Evolutionary conservation across 2,113 vertebrate genomes (phyloP).

Genomic region (Sebastes schlegelii): DNA sequence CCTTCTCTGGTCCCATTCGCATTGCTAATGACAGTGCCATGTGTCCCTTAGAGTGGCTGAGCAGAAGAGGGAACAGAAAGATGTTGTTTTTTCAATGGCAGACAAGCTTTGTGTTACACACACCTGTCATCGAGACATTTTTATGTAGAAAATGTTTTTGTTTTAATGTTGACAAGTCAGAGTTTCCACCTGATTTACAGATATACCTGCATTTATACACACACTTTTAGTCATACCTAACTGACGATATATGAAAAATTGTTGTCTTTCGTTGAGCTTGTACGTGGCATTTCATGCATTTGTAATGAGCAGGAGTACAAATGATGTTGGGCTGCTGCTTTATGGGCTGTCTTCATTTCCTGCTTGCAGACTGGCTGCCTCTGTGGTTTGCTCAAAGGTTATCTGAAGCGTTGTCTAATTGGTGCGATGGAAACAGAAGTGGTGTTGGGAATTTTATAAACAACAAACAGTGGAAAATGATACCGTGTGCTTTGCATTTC

Average conservation of each 20-base stretch:
- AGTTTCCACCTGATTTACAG: not conserved
- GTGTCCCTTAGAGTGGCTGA: slow-evolving; percentile 29
- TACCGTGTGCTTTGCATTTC: slow-evolving; percentile 12
- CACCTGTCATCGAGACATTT: too few species aligned
- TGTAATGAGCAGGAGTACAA: slow-evolving; percentile 22
- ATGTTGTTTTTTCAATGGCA: slow-evolving; percentile 3
- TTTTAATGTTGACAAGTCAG: not conserved
- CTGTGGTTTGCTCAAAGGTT: slow-evolving; percentile 30
- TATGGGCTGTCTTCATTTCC: slow-evolving; percentile 43
- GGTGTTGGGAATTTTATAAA: slow-evolving; percentile 23
- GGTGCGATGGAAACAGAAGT: slow-evolving; percentile 27
- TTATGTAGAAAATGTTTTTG: not conserved
- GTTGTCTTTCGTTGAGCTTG: not conserved
- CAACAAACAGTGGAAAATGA: slow-evolving; percentile 41
- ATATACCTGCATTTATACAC: not conserved
- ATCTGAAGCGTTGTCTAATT: slow-evolving; percentile 38
- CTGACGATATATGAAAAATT: not conserved
- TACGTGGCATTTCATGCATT: slow-evolving; percentile 4
- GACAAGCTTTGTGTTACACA: not conserved
- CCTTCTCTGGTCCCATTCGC: slow-evolving; percentile 16
- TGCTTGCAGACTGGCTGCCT: slow-evolving; percentile 7
- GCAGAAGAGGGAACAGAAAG: not conserved
- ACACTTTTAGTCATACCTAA: not conserved
- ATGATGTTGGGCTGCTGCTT: slow-evolving; percentile 21
- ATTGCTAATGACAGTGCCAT: slow-evolving; percentile 24